phyloP scores from a whole-genome alignment of 1,140 invertebrate genomes.

The Trachymyrmex cornetzi region DNA sequence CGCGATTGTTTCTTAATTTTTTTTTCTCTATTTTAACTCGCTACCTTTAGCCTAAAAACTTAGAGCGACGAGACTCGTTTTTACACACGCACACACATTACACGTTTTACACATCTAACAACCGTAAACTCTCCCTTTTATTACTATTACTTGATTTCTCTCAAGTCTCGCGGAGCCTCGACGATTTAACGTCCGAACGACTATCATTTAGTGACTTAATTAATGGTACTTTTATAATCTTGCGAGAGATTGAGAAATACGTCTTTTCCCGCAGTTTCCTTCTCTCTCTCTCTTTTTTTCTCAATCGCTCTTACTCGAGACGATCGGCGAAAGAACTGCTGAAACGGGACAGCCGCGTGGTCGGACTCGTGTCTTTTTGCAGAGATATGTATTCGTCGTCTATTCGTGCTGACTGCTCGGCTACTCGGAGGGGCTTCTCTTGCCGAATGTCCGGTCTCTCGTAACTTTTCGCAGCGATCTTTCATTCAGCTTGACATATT shows the following conservation, averaged over 20 bases:
- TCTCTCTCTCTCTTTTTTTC: constrained; percentile 37
- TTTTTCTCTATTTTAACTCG: constrained; percentile 29
- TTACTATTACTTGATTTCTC: constrained; percentile 34
- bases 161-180: constrained; percentile 6
- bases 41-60: constrained; percentile 47
- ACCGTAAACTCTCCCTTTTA: constrained; percentile 16
- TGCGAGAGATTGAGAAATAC: constrained; percentile 4
- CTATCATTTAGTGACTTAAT: constrained; percentile 46
- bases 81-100: constrained; percentile 35
- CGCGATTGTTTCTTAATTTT: constrained; percentile 55
- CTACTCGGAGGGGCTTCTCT: neutral
- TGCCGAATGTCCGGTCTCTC: constrained; percentile 8
- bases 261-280: neutral
- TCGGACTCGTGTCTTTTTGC: constrained; percentile 37
- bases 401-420: neutral
- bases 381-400: constrained; percentile 33
- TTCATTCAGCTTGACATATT: constrained; percentile 45
- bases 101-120: constrained; percentile 39
- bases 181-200: constrained; percentile 67
- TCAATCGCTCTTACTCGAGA: constrained; percentile 31
- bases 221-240: constrained; percentile 29
- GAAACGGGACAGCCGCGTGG: constrained; percentile 25
- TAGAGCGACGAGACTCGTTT: constrained; percentile 46
- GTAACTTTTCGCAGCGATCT: constrained; percentile 10
- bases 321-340: constrained; percentile 5